Evolutionary conservation across 2,113 vertebrate species (phyloP).

Genomic region (Bombycilla garrulus): DNA sequence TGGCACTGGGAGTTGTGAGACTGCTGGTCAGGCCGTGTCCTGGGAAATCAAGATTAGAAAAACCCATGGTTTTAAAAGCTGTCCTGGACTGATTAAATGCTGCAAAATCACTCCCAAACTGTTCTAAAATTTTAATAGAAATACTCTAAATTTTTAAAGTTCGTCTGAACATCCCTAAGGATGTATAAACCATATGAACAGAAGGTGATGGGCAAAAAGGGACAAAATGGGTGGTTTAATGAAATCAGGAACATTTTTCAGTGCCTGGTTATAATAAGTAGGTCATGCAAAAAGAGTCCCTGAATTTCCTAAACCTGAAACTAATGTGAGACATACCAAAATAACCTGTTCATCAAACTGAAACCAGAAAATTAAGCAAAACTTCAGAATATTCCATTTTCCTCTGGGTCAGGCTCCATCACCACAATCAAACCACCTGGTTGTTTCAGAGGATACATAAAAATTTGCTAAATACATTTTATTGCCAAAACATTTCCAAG

Average conservation of each 20-base stretch:
- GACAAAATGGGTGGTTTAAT: fast-evolving
- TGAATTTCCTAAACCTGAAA: not conserved
- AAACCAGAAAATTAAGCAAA: not conserved
- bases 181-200: fast-evolving
- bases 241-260: not conserved
- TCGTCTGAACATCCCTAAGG: not conserved
- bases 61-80: fast-evolving
- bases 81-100: not conserved
- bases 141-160: not conserved
- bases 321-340: not conserved
- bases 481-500: not conserved
- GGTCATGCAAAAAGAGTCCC: not conserved
- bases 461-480: not conserved
- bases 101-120: not conserved
- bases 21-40: not conserved
- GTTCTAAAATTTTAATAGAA: not conserved
- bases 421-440: not conserved
- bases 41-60: not conserved
- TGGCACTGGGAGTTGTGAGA: not conserved
- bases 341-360: not conserved
- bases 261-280: not conserved
- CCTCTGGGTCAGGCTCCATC: not conserved
- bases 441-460: not conserved
- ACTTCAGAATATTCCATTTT: not conserved
- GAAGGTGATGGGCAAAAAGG: too few relatives aligned